A percentile compares a stretch with the other conserved stretches of the same genome.
Conservation (phyloP, 2,113 vertebrate species). For the Ceyx margarethae region DNA sequence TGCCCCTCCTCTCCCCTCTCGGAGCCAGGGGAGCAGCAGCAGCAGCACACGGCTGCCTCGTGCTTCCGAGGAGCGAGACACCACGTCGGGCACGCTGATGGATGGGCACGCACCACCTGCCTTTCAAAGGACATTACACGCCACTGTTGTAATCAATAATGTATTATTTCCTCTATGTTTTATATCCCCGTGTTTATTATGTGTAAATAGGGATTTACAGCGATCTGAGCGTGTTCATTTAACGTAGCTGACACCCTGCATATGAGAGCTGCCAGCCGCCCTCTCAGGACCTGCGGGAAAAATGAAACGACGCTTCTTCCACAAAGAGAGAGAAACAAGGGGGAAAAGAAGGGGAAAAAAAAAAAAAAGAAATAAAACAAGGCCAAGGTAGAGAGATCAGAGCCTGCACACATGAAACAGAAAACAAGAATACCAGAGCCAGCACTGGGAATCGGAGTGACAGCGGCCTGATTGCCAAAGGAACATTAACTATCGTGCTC, state of each 20-base stretch:
- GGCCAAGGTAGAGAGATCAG: conserved; percentile 32
- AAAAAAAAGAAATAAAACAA: background rate
- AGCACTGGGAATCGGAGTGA: background rate
- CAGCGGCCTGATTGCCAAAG: background rate
- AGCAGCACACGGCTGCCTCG: background rate
- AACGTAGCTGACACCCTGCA: conserved; percentile 40
- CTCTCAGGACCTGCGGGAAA: background rate
- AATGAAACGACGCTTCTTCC: conserved; percentile 6
- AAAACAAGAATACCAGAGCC: background rate
- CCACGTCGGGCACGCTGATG: rapidly evolving
- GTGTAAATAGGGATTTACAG: conserved; percentile 71
- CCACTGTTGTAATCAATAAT: conserved; percentile 65
- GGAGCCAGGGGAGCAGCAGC: background rate
- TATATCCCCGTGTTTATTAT: conserved; percentile 47
- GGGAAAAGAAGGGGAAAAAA: background rate
- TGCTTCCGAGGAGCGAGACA: background rate
- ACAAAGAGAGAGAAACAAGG: background rate
- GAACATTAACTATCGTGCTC: background rate
- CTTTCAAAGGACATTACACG: conserved; percentile 32
- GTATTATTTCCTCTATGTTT: conserved; percentile 32
- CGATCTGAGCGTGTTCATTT: conserved; percentile 36
- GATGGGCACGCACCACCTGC: background rate
- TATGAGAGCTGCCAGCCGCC: background rate
- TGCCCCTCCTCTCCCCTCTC: background rate
- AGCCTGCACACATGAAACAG: background rate